Conservation (phyloP, 2,888 invertebrate species). For the Imbricaverruca yamaguchii region DNA sequence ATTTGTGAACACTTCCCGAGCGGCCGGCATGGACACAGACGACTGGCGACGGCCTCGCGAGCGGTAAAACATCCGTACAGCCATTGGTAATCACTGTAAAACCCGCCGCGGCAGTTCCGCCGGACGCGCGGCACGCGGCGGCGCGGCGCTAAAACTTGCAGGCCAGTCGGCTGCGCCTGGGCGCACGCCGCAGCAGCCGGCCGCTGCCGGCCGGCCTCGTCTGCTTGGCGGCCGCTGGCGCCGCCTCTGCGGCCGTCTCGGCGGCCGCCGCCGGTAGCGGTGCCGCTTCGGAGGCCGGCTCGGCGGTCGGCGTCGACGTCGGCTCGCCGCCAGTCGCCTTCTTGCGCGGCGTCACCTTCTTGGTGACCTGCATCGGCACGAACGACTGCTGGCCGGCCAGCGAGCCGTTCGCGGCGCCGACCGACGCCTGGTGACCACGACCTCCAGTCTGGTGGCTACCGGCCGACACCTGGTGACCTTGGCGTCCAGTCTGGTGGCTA, state of each 20-base stretch:
- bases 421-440: too few species aligned
- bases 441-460: too few species aligned
- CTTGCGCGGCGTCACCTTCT: constrained; percentile 26
- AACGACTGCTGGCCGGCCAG: constrained; percentile 23
- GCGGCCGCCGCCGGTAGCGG: not conserved
- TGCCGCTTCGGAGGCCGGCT: not conserved
- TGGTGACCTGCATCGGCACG: constrained; percentile 31
- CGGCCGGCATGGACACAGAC: too few species aligned
- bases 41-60: too few species aligned
- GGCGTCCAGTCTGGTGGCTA: too few species aligned
- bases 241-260: not conserved
- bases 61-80: too few species aligned
- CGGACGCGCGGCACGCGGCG: too few species aligned
- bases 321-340: not conserved
- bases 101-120: too few species aligned
- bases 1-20: too few species aligned
- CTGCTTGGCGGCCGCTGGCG: not conserved
- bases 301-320: not conserved
- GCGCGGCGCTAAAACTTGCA: constrained; percentile 4
- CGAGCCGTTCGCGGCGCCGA: too few species aligned
- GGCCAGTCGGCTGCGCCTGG: not conserved
- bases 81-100: too few species aligned
- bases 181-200: not conserved
- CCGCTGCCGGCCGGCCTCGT: not conserved
- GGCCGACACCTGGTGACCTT: too few species aligned